A percentile compares a stretch with the other conserved stretches of the same genome.
phyloP scores from a whole-genome alignment of 2,113 vertebrate genomes.

The Alosa alosa region DNA sequence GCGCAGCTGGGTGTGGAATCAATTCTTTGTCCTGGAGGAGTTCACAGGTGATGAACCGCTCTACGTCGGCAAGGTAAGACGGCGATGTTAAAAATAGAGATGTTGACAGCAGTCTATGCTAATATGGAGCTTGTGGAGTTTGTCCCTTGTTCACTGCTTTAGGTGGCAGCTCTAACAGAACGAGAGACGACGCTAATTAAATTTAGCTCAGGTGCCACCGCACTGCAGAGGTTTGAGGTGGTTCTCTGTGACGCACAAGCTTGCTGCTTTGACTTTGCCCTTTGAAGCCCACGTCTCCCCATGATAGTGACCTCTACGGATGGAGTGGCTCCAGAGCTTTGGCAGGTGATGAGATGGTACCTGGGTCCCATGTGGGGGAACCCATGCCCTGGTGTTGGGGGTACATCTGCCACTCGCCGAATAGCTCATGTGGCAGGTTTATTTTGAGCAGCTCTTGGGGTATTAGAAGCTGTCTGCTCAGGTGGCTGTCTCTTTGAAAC shows the following conservation, averaged over 20 bases:
- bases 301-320: neutral
- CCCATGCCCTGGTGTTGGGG: neutral
- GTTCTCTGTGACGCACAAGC: slow-evolving; percentile 30
- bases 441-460: neutral
- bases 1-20: slow-evolving; percentile 92
- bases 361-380: neutral
- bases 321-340: neutral
- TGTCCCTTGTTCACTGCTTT: neutral
- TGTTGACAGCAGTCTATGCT: neutral
- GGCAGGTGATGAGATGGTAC: slow-evolving; percentile 11
- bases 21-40: slow-evolving; percentile 90
- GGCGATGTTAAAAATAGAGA: neutral
- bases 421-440: slow-evolving; percentile 35
- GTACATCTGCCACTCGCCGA: slow-evolving; percentile 2
- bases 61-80: slow-evolving; percentile 87
- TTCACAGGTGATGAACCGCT: slow-evolving; percentile 86
- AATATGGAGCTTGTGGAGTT: neutral
- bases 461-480: neutral
- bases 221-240: slow-evolving; percentile 9
- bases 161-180: neutral
- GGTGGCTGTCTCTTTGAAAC: neutral
- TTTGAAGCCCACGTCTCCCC: neutral
- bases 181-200: neutral
- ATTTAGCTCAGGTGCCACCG: neutral
- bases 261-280: slow-evolving; percentile 23